Conservation (phyloP, 1,140 invertebrate species). For the Trissolcus basalis region DNA sequence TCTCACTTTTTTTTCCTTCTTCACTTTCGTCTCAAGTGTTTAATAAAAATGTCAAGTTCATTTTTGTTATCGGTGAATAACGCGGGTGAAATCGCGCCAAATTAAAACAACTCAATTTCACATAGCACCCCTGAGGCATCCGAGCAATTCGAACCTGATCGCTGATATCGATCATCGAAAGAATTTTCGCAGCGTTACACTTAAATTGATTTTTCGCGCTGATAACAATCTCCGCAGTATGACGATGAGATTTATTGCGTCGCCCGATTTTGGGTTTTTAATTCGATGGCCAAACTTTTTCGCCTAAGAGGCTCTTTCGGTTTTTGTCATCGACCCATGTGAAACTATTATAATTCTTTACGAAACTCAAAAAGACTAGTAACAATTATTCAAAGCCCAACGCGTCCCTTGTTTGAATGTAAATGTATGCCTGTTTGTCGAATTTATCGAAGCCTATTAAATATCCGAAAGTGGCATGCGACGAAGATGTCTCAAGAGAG, state of each 20-base stretch:
- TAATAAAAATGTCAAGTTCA: too few relatives aligned
- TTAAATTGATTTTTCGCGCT: conserved; percentile 40
- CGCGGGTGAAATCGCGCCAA: not conserved
- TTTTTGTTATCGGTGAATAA: too few relatives aligned
- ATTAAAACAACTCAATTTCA: conserved; percentile 8
- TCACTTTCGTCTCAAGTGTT: too few relatives aligned
- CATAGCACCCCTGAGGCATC: conserved; percentile 3
- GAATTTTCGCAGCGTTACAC: conserved; percentile 34
- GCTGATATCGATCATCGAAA: conserved; percentile 11
- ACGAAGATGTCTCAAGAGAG: conserved; percentile 59
- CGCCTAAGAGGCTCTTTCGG: conserved; percentile 28
- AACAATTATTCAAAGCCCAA: conserved; percentile 51
- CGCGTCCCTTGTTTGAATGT: conserved; percentile 53
- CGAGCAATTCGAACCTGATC: conserved; percentile 21
- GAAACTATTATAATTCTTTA: conserved; percentile 48
- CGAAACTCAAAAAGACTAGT: conserved; percentile 43
- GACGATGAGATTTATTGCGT: conserved; percentile 17
- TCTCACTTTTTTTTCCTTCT: too few relatives aligned
- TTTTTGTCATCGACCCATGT: conserved; percentile 36
- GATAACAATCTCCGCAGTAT: conserved; percentile 25
- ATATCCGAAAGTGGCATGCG: conserved; percentile 57
- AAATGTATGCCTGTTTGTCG: conserved; percentile 56
- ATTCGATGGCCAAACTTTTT: not conserved
- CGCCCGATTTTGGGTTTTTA: conserved; percentile 5
- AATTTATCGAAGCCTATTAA: conserved; percentile 59